Conservation (phyloP, 1,140 invertebrate genomes). For the Drosophila fuyamai region DNA sequence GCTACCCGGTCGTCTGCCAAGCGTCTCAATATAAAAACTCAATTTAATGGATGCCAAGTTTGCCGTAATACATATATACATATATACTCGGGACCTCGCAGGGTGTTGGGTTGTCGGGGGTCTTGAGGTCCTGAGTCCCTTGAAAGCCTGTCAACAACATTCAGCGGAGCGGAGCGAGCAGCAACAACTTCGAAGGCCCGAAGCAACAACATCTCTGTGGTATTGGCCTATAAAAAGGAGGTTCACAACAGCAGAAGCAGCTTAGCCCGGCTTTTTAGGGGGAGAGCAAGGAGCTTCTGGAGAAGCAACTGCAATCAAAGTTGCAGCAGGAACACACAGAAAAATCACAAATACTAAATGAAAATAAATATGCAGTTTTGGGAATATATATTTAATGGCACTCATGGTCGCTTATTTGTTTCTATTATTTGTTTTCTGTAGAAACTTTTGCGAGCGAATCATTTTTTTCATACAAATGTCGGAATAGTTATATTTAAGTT, state of each 20-base stretch:
- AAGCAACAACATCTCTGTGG: conserved; percentile 11
- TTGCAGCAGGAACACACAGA: not conserved
- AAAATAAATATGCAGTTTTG: too few species aligned
- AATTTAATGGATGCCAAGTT: conserved; percentile 73
- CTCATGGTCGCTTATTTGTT: too few species aligned
- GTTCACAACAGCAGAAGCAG: conserved; percentile 3
- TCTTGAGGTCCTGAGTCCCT: conserved; percentile 17
- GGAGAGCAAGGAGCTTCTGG: conserved; percentile 1
- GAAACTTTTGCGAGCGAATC: not conserved
- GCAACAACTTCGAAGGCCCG: conserved; percentile 1
- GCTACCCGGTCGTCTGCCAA: conserved; percentile 48
- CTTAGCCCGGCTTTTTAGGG: conserved; percentile 15
- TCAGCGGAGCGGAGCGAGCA: conserved; percentile 36
- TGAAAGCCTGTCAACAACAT: conserved; percentile 69
- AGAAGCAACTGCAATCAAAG: conserved; percentile 12
- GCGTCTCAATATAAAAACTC: conserved; percentile 72
- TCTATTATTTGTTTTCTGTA: too few species aligned
- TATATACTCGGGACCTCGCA: not conserved
- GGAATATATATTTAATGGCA: too few species aligned
- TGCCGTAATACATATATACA: conserved; percentile 1
- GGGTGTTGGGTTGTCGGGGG: conserved; percentile 21
- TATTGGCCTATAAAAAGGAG: conserved; percentile 26
- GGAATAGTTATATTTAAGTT: not conserved
- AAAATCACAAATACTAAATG: not conserved
- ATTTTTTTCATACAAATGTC: not conserved